Percentiles rank a stretch among this genome's conserved stretches.
phyloP scores from a whole-genome alignment of 2,113 vertebrate species.

The Hyaena hyaena region DNA sequence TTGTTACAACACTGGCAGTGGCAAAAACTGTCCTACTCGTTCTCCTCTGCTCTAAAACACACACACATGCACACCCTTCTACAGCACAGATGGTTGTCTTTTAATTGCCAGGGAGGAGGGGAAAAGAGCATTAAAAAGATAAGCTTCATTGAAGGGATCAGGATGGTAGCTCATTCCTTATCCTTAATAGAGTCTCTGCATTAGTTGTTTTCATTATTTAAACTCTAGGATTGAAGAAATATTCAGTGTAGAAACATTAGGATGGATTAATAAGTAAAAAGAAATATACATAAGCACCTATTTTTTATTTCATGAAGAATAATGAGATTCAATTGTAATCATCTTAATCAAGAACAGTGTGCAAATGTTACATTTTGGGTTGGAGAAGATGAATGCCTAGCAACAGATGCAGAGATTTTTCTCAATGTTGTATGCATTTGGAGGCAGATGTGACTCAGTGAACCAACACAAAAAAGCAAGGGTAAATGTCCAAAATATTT shows the following conservation, averaged over 20 bases:
- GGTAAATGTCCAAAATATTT: background rate
- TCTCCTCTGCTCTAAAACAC: background rate
- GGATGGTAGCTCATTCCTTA: conserved; percentile 76
- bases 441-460: background rate
- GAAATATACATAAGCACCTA: conserved; percentile 77
- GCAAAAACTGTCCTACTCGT: background rate
- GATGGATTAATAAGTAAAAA: conserved; percentile 76
- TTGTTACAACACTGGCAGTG: no score
- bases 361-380: conserved; percentile 47
- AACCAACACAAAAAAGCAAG: background rate
- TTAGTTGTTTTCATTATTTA: conserved; percentile 74
- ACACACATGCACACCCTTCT: accelerated
- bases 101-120: conserved; percentile 43
- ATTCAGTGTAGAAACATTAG: background rate
- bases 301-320: conserved; percentile 84
- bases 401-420: background rate
- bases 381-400: conserved; percentile 1
- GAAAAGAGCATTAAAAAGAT: conserved; percentile 78
- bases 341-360: conserved; percentile 73
- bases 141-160: conserved; percentile 60
- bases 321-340: conserved; percentile 80
- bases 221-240: conserved; percentile 76
- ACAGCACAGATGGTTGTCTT: background rate
- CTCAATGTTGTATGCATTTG: background rate
- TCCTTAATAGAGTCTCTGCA: conserved; percentile 42